phyloP scores from a whole-genome alignment of 1,140 invertebrate genomes.

The Leptonema lineaticorne region DNA sequence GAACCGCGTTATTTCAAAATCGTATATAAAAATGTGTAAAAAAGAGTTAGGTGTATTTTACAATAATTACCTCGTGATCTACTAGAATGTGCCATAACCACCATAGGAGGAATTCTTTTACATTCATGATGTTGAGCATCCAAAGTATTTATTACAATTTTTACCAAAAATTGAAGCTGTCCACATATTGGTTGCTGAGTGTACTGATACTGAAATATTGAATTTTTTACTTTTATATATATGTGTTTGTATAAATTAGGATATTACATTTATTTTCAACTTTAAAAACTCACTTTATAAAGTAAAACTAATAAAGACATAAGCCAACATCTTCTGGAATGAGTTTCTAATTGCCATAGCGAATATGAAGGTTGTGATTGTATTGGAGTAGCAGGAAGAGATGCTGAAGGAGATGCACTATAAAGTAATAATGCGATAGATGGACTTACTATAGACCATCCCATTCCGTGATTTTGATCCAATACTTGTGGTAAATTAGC shows the following conservation, averaged over 20 bases:
- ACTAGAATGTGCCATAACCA: slow-evolving; percentile 68
- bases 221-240: slow-evolving; percentile 2
- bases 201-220: slow-evolving; percentile 84
- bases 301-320: slow-evolving; percentile 90
- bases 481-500: slow-evolving; percentile 89
- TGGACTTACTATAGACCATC: slow-evolving; percentile 81
- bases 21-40: too few species aligned
- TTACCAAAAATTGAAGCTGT: slow-evolving; percentile 79
- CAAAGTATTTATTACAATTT: slow-evolving; percentile 92
- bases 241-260: background rate
- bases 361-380: slow-evolving; percentile 62
- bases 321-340: slow-evolving; percentile 87
- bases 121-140: slow-evolving; percentile 89
- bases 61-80: slow-evolving; percentile 68
- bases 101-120: slow-evolving; percentile 73
- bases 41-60: too few species aligned
- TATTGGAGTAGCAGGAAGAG: slow-evolving; percentile 37
- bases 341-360: slow-evolving; percentile 83
- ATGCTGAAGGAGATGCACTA: slow-evolving; percentile 58
- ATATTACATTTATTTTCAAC: background rate
- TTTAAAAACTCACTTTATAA: slow-evolving; percentile 77
- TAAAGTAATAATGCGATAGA: slow-evolving; percentile 84
- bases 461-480: slow-evolving; percentile 93
- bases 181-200: slow-evolving; percentile 75
- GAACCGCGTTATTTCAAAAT: too few species aligned